Evolutionary conservation across 1,140 invertebrate genomes (phyloP), one percentile per base, ranked within the genome.

Genomic region (Macrotrachela quadricornifera): DNA sequence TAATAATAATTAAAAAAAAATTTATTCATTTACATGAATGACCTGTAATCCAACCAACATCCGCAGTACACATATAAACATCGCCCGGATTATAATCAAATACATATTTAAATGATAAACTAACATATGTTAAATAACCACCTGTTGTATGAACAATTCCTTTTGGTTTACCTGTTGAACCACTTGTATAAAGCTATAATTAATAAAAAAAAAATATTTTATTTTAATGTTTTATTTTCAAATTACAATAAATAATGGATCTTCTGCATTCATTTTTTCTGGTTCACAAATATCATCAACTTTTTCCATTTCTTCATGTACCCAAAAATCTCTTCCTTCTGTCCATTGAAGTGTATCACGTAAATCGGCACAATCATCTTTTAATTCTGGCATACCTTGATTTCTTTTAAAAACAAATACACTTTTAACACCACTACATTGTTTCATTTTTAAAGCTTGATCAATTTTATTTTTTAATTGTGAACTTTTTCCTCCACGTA

Each of bases 1-100:
- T n/a, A n/a, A n/a, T n/a, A n/a, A n/a, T n/a, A n/a, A n/a, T n/a
- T n/a, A n/a, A n/a, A n/a, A n/a, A n/a, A n/a, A n/a, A n/a, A n/a
- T n/a, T n/a, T n/a, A n/a, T n/a, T 30, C 21, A 30, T 30, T 30
- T 30, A 30, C 21, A 76, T 21, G 64, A 66, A 58, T 77, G 75
- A 8, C 74, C 75, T 12, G 75, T 77, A 39, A 76, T 76, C 74
- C 75, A 76, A 14, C 75, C 75, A 51, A 77, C 71, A 57, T 77
- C 75, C n/a, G 75, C 74, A 15, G 75, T 68, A 65, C 75, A 77
- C 1, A 68, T 73, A 63, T 74, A 76, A 17, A 68, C 62, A 56
- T 76, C 74, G 0, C 67, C 69, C 3, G 59, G 59, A 14, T 66
- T 55, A 59, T 65, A 73, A 60, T 75, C 68, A 61, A 76, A 75